Evolutionary conservation across 2,888 invertebrate genomes (phyloP).

Genomic region (Coelogynopora nodosa): DNA sequence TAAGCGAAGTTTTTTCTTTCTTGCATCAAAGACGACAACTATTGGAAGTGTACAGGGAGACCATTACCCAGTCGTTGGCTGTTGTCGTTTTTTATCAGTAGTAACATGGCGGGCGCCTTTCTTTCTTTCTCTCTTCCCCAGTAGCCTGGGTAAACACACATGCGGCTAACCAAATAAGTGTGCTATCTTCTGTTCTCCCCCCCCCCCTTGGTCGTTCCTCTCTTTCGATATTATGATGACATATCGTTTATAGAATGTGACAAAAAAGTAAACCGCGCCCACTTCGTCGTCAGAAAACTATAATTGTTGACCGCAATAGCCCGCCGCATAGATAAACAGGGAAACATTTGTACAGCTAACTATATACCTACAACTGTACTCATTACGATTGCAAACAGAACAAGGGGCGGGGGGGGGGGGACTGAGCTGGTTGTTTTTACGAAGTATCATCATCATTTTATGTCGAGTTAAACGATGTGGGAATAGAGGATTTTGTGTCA

Average conservation of each 20-base stretch:
- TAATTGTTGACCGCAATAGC: neutral
- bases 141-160: neutral
- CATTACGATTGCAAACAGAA: no score
- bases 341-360: no score
- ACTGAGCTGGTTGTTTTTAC: no score
- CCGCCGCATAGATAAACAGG: neutral
- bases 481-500: no score
- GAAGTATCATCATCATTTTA: no score
- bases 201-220: neutral
- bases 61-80: no score
- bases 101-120: neutral
- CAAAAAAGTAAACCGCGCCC: neutral
- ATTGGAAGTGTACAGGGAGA: neutral
- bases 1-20: neutral
- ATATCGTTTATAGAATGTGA: neutral
- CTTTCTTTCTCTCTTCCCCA: neutral
- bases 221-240: no score
- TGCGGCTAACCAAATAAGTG: neutral
- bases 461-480: no score
- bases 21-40: neutral
- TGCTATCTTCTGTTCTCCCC: neutral
- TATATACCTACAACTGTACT: no score
- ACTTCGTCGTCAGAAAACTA: neutral
- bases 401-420: no score
- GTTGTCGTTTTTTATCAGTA: neutral